phyloP scores from a whole-genome alignment of 2,888 invertebrate species.

The Polymixis flavicincta region DNA sequence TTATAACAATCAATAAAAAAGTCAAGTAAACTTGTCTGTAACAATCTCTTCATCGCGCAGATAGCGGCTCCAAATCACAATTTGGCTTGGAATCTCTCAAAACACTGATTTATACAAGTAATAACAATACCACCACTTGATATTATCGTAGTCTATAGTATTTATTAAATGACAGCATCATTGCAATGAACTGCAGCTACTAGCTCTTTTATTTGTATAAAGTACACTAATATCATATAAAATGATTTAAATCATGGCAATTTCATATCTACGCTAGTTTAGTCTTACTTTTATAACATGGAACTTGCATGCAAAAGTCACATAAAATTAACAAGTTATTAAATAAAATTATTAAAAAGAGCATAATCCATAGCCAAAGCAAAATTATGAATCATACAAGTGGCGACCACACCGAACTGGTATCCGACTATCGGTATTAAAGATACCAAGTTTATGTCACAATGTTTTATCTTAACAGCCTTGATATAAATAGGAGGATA shows the following conservation, averaged over 20 bases:
- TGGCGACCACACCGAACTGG: conserved; percentile 45
- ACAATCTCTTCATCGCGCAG: neutral
- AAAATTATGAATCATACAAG: conserved; percentile 24
- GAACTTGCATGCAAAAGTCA: conserved; percentile 21
- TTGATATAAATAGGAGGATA: conserved; percentile 37
- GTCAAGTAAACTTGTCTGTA: neutral
- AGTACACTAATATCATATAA: neutral
- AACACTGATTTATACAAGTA: neutral
- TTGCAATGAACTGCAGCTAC: neutral
- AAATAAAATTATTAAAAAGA: conserved; percentile 30
- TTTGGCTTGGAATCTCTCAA: neutral
- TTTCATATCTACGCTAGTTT: conserved; percentile 17
- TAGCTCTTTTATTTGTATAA: neutral
- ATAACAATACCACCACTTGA: neutral
- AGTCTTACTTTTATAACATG: neutral
- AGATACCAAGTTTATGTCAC: conserved; percentile 30
- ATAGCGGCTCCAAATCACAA: neutral
- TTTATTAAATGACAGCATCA: neutral
- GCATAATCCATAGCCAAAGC: conserved; percentile 4
- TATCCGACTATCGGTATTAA: conserved; percentile 27
- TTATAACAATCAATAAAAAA: no score
- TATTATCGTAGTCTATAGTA: neutral
- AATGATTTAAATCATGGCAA: conserved; percentile 18
- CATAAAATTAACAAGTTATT: conserved; percentile 38
- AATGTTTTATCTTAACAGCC: conserved; percentile 29